phyloP scores from a whole-genome alignment of 2,888 invertebrate species.

The Morpho deidamia region DNA sequence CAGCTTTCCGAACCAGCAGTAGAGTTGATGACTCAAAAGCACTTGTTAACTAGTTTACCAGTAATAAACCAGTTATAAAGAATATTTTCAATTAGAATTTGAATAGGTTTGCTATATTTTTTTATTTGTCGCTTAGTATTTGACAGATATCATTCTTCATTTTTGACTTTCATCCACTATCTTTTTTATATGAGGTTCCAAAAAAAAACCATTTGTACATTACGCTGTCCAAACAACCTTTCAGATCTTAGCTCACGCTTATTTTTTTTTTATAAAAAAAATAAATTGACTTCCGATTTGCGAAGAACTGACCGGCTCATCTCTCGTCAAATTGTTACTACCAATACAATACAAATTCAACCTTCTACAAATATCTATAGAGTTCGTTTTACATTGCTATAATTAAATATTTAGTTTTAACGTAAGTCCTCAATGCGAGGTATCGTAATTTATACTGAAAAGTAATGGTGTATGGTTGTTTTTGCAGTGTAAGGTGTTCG shows the following conservation, averaged over 20 bases:
- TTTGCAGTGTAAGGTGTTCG: constrained; percentile 24
- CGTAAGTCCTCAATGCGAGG: constrained; percentile 11
- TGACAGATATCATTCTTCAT: too few relatives aligned
- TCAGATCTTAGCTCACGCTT: constrained; percentile 32
- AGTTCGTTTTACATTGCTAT: constrained; percentile 22
- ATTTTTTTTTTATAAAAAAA: constrained; percentile 30
- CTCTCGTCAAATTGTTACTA: constrained; percentile 38
- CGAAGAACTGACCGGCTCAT: constrained; percentile 46
- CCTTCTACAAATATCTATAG: constrained; percentile 19
- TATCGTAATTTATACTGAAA: constrained; percentile 22
- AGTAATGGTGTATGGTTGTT: constrained; percentile 18
- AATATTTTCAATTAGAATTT: too few relatives aligned
- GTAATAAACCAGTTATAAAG: too few relatives aligned
- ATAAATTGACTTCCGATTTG: constrained; percentile 63
- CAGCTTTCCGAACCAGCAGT: too few relatives aligned
- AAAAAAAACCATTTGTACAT: constrained; percentile 5
- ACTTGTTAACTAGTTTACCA: too few relatives aligned
- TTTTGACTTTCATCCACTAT: too few relatives aligned
- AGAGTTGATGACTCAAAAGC: too few relatives aligned
- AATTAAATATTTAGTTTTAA: background rate
- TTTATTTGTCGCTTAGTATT: too few relatives aligned
- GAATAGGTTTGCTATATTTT: too few relatives aligned
- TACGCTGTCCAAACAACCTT: constrained; percentile 31
- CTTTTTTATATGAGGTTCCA: too few relatives aligned
- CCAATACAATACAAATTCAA: constrained; percentile 27